A percentile compares a stretch with the other conserved stretches of the same genome.
Evolutionary conservation across 2,888 invertebrate species (phyloP).

Genomic region (Lampropteryx suffumata): DNA sequence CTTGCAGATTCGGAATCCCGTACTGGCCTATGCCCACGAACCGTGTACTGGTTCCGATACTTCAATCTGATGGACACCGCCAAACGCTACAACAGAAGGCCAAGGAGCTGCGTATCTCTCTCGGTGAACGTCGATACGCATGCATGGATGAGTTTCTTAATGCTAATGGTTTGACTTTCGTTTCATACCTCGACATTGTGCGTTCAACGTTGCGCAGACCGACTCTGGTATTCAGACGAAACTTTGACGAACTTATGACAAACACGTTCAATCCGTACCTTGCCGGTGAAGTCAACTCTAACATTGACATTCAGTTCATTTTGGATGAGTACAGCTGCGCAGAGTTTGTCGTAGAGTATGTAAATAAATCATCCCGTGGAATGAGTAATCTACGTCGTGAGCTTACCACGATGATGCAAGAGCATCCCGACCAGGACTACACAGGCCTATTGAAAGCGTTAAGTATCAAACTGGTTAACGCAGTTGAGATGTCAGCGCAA

Average conservation of each 20-base stretch:
- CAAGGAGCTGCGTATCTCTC: slow-evolving; percentile 40
- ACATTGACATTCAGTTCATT: slow-evolving; percentile 46
- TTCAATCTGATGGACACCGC: slow-evolving; percentile 43
- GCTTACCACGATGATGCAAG: slow-evolving; percentile 42
- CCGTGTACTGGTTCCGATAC: slow-evolving; percentile 45
- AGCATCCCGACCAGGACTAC: slow-evolving; percentile 39
- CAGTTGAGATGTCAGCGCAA: slow-evolving; percentile 56
- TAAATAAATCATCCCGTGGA: slow-evolving; percentile 54
- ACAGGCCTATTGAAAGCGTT: slow-evolving; percentile 32
- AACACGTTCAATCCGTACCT: slow-evolving; percentile 54
- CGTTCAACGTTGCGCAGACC: slow-evolving; percentile 45
- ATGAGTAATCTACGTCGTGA: slow-evolving; percentile 47
- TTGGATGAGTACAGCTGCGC: slow-evolving; percentile 46
- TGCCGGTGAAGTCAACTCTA: slow-evolving; percentile 41
- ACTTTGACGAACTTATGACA: slow-evolving; percentile 47
- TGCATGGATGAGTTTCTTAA: slow-evolving; percentile 45
- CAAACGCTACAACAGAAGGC: slow-evolving; percentile 39
- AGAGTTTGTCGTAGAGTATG: slow-evolving; percentile 51
- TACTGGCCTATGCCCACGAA: slow-evolving; percentile 47
- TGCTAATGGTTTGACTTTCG: slow-evolving; percentile 41
- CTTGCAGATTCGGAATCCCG: slow-evolving; percentile 47
- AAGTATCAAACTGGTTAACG: slow-evolving; percentile 46
- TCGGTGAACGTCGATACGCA: slow-evolving; percentile 40
- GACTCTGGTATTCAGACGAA: slow-evolving; percentile 42
- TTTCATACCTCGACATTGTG: slow-evolving; percentile 41